Percentiles rank a stretch among this genome's conserved stretches.
Evolutionary conservation across 2,113 vertebrate genomes (phyloP).

Genomic region (Tyrannus savana): DNA sequence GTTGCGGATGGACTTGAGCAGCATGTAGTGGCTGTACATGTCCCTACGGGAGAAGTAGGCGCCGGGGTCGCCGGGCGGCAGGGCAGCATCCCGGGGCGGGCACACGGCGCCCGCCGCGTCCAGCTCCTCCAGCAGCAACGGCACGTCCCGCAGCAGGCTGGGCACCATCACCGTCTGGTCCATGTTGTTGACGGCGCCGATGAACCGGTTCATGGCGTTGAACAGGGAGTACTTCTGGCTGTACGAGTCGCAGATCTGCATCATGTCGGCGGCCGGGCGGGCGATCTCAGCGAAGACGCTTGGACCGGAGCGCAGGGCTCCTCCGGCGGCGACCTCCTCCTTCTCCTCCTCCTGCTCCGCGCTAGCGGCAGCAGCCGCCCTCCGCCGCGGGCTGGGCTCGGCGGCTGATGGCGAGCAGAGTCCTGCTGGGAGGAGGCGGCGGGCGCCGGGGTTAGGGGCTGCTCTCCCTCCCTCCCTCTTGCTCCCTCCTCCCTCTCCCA

Average conservation of each 20-base stretch:
- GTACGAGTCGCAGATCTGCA: constrained; percentile 88
- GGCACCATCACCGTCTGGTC: constrained; percentile 97
- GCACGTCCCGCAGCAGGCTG: constrained; percentile 91
- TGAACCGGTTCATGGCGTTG: constrained; percentile 92
- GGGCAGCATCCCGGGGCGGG: not conserved
- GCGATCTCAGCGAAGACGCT: not conserved
- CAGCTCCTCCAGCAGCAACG: constrained; percentile 80
- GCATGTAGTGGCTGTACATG: constrained; percentile 92
- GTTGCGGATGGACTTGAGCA: constrained; percentile 93
- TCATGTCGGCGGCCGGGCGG: constrained; percentile 71
- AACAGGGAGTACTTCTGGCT: constrained; percentile 92
- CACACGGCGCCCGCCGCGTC: constrained; percentile 61
- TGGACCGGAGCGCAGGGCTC: not conserved
- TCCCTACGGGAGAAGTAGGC: constrained; percentile 81
- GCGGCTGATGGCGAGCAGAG: not conserved
- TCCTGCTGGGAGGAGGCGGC: not conserved
- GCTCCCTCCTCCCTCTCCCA: no score
- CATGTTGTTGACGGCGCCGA: constrained; percentile 94
- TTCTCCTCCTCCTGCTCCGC: not conserved
- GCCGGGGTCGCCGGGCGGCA: constrained; percentile 53
- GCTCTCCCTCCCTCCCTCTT: not conserved
- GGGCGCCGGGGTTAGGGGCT: not conserved
- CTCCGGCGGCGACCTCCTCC: not conserved
- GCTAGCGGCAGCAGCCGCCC: not conserved
- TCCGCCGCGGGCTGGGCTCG: not conserved